Conservation (phyloP, 2,888 invertebrate species). For the Asteroscopus sphinx region DNA sequence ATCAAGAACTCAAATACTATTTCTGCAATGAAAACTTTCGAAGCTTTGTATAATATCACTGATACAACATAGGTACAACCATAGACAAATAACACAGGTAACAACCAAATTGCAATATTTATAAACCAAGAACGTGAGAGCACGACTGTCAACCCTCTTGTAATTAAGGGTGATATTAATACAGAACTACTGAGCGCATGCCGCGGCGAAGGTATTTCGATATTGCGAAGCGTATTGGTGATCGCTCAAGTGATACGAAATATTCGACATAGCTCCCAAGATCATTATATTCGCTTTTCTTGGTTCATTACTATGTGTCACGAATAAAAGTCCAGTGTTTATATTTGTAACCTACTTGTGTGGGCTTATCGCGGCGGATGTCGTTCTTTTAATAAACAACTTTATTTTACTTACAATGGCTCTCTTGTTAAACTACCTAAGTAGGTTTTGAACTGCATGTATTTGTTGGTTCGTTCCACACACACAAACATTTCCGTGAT, state of each 20-base stretch:
- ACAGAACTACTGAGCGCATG: slow-evolving; percentile 72
- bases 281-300: slow-evolving; percentile 61
- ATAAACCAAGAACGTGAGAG: slow-evolving; percentile 24
- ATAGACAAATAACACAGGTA: no score
- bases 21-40: no score
- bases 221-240: slow-evolving; percentile 70
- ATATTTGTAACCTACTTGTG: slow-evolving; percentile 16
- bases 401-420: slow-evolving; percentile 12
- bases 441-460: no score
- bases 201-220: slow-evolving; percentile 73
- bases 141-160: slow-evolving; percentile 52
- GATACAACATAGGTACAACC: no score
- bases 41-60: no score
- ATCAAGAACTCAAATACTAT: no score
- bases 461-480: no score
- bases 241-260: slow-evolving; percentile 75
- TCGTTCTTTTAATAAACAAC: slow-evolving; percentile 38
- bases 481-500: no score
- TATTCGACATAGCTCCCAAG: slow-evolving; percentile 70
- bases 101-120: slow-evolving; percentile 35
- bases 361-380: slow-evolving; percentile 26
- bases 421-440: no score
- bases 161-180: slow-evolving; percentile 77
- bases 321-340: slow-evolving; percentile 49
- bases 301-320: slow-evolving; percentile 60